Percentiles rank a stretch among this genome's conserved stretches.
These are phyloP conservation scores for Setipinna tenuifilis DNA, from an alignment of 2,797 vertebrate species.

Conservation along the genomic window DNA sequence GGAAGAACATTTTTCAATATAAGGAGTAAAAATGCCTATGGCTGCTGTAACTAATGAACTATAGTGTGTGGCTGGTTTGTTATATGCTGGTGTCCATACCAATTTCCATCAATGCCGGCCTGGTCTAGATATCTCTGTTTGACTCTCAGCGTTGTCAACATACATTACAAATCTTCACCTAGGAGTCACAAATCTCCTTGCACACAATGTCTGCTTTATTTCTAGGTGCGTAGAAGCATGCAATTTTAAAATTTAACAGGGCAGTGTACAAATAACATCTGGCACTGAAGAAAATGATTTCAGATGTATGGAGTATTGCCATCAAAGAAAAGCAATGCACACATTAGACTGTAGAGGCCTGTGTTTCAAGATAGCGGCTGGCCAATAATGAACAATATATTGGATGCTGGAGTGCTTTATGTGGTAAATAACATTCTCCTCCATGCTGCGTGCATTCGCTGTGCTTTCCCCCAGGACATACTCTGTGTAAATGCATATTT, in stretches of 20 bases:
- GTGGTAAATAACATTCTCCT: too few species aligned
- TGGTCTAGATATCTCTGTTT: not conserved
- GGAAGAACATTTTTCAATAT: not conserved
- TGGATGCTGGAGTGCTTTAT: not conserved
- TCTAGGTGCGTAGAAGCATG: not conserved
- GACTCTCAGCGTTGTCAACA: not conserved
- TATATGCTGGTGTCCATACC: not conserved
- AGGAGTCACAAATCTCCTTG: not conserved
- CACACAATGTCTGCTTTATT: not conserved
- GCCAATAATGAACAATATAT: not conserved
- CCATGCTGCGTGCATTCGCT: not conserved
- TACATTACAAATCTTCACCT: not conserved
- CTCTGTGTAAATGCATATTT: too few species aligned
- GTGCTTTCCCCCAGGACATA: not conserved
- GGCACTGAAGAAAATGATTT: not conserved
- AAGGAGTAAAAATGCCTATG: not conserved
- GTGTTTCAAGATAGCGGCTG: not conserved
- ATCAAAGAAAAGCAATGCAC: not conserved
- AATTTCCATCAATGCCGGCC: not conserved
- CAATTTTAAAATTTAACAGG: not conserved
- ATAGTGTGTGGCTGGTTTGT: not conserved
- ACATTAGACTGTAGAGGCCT: not conserved
- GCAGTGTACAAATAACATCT: not conserved
- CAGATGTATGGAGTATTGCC: not conserved
- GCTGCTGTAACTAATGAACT: constrained; percentile 8